phyloP scores from a whole-genome alignment of 2,888 invertebrate genomes.

The Pinctada fucata region DNA sequence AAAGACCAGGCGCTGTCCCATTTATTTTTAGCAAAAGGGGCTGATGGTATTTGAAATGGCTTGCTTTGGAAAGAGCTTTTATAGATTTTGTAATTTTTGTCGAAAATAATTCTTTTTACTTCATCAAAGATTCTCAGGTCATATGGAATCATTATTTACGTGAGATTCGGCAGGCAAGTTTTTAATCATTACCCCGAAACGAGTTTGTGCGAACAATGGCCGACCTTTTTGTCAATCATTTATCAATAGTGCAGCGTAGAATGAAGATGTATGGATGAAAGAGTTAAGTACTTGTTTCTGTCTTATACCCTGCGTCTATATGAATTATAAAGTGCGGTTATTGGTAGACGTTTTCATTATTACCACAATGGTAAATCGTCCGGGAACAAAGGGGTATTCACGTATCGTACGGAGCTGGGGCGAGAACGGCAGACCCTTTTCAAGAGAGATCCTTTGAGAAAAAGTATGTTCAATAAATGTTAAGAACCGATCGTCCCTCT shows the following conservation, averaged over 20 bases:
- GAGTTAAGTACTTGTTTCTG: neutral
- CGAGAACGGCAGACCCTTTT: constrained; percentile 12
- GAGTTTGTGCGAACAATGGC: neutral
- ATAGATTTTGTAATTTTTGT: too few relatives aligned
- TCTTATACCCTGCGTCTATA: neutral
- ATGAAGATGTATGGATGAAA: neutral
- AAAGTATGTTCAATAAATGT: constrained; percentile 26
- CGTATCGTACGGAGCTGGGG: neutral
- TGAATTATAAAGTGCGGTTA: neutral
- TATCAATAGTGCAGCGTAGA: neutral
- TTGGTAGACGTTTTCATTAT: neutral
- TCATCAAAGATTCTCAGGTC: too few relatives aligned
- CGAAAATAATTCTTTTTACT: too few relatives aligned
- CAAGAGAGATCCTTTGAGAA: constrained; percentile 18
- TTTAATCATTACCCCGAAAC: neutral
- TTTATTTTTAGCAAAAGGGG: too few relatives aligned
- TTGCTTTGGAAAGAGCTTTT: too few relatives aligned
- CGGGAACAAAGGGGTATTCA: neutral
- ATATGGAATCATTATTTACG: too few relatives aligned
- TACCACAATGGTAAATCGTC: neutral
- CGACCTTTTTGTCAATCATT: neutral
- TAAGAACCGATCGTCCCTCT: constrained; percentile 9
- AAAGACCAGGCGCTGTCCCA: too few relatives aligned
- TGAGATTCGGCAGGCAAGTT: neutral
- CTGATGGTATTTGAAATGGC: too few relatives aligned